Evolutionary conservation across 2,888 invertebrate species (phyloP).

Genomic region (Sarcophaga subvicina): DNA sequence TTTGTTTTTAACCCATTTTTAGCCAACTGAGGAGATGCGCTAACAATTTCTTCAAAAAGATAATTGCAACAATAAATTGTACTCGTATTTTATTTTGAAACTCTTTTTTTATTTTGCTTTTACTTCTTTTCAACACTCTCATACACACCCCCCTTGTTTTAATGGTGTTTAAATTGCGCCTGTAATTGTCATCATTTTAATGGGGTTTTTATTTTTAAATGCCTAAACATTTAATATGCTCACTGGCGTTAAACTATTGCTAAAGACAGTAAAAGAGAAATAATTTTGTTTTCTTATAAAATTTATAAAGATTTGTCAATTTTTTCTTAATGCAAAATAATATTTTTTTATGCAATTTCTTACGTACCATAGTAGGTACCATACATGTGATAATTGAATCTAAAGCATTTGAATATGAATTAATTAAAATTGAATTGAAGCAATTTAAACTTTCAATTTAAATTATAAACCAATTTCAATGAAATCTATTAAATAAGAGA

Average conservation of each 20-base stretch:
- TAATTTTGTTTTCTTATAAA: not conserved
- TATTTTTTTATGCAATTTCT: not conserved
- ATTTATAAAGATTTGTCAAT: not conserved
- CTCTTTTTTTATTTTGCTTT: not conserved
- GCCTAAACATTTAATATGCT: not conserved
- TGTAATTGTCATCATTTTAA: not conserved
- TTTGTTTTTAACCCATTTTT: slow-evolving; percentile 50
- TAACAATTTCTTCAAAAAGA: slow-evolving; percentile 16
- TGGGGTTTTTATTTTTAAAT: not conserved
- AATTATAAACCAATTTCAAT: too few relatives aligned
- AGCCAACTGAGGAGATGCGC: slow-evolving; percentile 55
- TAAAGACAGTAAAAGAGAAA: not conserved
- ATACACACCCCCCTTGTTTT: not conserved
- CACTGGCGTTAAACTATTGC: not conserved
- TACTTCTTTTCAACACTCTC: not conserved
- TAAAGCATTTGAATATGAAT: too few relatives aligned
- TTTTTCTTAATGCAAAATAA: not conserved
- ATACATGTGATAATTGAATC: too few relatives aligned
- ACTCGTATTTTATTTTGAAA: slow-evolving; percentile 20
- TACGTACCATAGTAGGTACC: not conserved
- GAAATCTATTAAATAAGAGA: too few relatives aligned
- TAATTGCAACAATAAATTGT: slow-evolving; percentile 27
- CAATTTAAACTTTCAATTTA: too few relatives aligned
- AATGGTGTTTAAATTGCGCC: not conserved
- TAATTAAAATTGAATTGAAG: too few relatives aligned